Percentiles rank a stretch among this genome's conserved stretches.
Conservation (phyloP, 2,888 invertebrate species). For the Drepana falcataria region DNA sequence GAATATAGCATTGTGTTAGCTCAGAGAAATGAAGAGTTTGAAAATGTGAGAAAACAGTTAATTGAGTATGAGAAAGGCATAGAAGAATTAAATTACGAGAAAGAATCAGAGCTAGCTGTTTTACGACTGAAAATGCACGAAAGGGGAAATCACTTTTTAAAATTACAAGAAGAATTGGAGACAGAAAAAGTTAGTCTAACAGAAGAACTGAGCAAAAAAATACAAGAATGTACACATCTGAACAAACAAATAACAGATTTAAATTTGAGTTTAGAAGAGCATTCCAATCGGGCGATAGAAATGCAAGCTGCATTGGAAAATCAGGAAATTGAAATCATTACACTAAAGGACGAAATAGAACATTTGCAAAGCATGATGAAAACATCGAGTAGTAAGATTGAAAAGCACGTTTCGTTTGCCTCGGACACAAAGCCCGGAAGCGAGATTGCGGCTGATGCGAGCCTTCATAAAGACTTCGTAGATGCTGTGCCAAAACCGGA, state of each 20-base stretch:
- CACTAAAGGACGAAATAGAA: constrained; percentile 82
- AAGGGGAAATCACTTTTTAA: constrained; percentile 48
- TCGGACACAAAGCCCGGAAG: constrained; percentile 58
- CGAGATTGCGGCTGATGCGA: constrained; percentile 28
- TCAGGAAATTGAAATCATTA: constrained; percentile 86
- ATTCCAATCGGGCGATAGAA: constrained; percentile 75
- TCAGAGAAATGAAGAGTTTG: constrained; percentile 64
- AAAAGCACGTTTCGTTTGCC: constrained; percentile 69
- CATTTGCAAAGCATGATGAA: constrained; percentile 47
- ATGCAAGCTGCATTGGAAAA: constrained; percentile 81
- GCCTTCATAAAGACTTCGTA: constrained; percentile 45
- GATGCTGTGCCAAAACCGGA: constrained; percentile 80
- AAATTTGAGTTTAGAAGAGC: constrained; percentile 71
- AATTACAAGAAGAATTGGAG: constrained; percentile 38
- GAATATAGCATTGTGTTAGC: constrained; percentile 49
- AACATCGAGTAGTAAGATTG: constrained; percentile 51
- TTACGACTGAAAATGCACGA: constrained; percentile 76
- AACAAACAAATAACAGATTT: constrained; percentile 75
- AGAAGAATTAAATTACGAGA: constrained; percentile 72
- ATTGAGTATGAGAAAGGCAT: constrained; percentile 62
- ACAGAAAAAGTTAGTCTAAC: constrained; percentile 43
- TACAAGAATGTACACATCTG: constrained; percentile 67
- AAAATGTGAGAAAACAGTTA: constrained; percentile 56
- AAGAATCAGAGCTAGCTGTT: constrained; percentile 74
- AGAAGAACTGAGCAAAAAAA: constrained; percentile 60